phyloP scores from a whole-genome alignment of 2,797 vertebrate genomes.

The Sebastes cheni region DNA sequence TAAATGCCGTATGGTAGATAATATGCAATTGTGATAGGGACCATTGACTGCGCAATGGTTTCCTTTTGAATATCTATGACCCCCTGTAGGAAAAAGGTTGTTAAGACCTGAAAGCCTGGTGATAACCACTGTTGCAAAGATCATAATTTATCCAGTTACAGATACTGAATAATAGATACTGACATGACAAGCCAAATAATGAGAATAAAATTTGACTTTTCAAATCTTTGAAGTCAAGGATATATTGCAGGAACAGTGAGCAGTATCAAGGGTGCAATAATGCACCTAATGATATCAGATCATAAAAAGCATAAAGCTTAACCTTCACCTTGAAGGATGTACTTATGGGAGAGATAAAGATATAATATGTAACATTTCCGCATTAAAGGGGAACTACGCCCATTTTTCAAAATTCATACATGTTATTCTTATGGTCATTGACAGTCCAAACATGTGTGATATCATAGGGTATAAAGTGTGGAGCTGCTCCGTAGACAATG shows the following conservation, averaged over 20 bases:
- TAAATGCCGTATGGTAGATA: neutral
- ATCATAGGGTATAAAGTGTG: too few relatives aligned
- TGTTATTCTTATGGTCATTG: too few relatives aligned
- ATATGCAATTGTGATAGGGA: neutral
- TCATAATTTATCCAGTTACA: neutral
- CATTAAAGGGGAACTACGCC: neutral
- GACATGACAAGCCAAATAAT: neutral
- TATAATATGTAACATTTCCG: neutral
- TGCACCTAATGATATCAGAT: neutral
- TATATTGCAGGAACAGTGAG: neutral
- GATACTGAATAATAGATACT: neutral
- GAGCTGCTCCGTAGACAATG: too few relatives aligned
- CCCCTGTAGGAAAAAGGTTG: neutral
- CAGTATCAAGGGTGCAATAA: neutral
- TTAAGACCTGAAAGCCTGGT: neutral
- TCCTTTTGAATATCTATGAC: conserved; percentile 1
- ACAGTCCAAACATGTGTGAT: too few relatives aligned
- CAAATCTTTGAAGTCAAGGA: neutral
- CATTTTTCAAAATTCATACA: too few relatives aligned
- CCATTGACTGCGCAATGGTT: neutral
- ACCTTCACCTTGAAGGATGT: neutral
- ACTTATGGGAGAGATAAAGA: neutral
- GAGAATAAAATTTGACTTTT: neutral
- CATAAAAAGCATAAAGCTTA: neutral
- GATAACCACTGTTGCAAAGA: neutral